Percentiles rank a stretch among this genome's conserved stretches.
Evolutionary conservation across 2,888 invertebrate genomes (phyloP).

Genomic region (Dryococelus australis): DNA sequence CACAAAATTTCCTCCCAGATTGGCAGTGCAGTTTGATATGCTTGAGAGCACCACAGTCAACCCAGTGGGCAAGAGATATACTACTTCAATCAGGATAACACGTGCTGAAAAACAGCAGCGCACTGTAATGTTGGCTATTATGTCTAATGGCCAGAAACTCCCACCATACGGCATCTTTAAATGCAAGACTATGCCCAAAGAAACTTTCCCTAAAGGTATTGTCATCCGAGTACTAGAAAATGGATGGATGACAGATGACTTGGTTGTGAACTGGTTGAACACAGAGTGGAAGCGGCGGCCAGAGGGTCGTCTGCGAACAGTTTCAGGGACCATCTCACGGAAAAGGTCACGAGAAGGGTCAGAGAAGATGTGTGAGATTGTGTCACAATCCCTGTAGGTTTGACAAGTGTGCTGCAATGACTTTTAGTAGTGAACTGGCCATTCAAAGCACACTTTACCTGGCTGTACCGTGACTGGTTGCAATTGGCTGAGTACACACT

Average conservation of each 20-base stretch:
- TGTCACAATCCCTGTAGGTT: not conserved
- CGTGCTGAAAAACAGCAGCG: not conserved
- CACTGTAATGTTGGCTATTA: not conserved
- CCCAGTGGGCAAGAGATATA: not conserved
- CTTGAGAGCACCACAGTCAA: slow-evolving; percentile 5
- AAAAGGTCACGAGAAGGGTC: not conserved
- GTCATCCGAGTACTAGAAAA: slow-evolving; percentile 40
- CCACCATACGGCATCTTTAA: not conserved
- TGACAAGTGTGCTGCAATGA: not conserved
- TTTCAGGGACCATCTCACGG: not conserved
- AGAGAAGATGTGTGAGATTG: not conserved
- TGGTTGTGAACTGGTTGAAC: slow-evolving; percentile 49
- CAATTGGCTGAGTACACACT: not conserved
- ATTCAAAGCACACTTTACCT: not conserved
- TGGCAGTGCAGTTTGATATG: not conserved
- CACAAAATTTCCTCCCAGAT: not conserved
- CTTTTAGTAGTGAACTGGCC: not conserved
- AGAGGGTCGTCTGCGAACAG: slow-evolving; percentile 51
- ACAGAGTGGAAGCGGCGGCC: slow-evolving; percentile 50
- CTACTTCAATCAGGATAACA: not conserved
- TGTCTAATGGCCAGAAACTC: slow-evolving; percentile 7
- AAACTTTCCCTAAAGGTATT: not conserved
- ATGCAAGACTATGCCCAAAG: not conserved
- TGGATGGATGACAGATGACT: slow-evolving; percentile 53
- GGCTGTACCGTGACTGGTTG: not conserved